Evolutionary conservation across 1,140 invertebrate species (phyloP), one percentile per base, ranked within the genome.

Genomic region (Temnothorax nylanderi): DNA sequence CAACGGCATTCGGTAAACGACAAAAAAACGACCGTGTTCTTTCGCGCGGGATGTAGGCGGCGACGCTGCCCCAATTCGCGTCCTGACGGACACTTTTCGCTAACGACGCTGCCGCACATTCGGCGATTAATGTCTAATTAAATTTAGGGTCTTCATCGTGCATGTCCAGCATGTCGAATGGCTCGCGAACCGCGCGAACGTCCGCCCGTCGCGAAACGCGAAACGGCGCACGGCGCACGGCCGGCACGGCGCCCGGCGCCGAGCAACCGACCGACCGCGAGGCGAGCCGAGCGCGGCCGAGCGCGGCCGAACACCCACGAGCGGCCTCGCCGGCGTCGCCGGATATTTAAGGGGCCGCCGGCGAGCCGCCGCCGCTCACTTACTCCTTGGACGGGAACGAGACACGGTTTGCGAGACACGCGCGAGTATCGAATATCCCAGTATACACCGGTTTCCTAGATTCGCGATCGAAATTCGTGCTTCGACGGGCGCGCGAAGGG

Each of bases 341-440:
- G 77, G 58, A 90, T 95, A 95, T 94, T 95, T 95, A 95, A 95
- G 93, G 87, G 90, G 92, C 91, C 88, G 86, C 84, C 90, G 89
- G 91, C 91, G 89, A 90, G 88, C 91, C 92, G 92, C 91, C 26
- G 26, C 26, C 26, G 26, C 26, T 26, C 26, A 92, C 91, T 94
- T 92, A 95, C 93, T 95, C 91, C 44, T 89, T 89, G 87, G 88
- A 90, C 87, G 86, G 89, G 87, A 47, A 92, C 85, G 41, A 54
- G 56, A 64, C 60, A 34, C 32, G 26, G 26, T 13, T 11, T 11
- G 60, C 13, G 60, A 0, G 11, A 10, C 60, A n/a, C 60, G 60
- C 37, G 60, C 32, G 37, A 26, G 26, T 26, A 26, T 26, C 26
- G 26, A 26, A 26, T 26, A 26, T 26, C 26, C 26, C 26, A 26